Evolutionary conservation across 92 coral and sea anemone species (phyloP), one percentile per base, ranked within the genome.

Genomic region (Siderastrea siderea): DNA sequence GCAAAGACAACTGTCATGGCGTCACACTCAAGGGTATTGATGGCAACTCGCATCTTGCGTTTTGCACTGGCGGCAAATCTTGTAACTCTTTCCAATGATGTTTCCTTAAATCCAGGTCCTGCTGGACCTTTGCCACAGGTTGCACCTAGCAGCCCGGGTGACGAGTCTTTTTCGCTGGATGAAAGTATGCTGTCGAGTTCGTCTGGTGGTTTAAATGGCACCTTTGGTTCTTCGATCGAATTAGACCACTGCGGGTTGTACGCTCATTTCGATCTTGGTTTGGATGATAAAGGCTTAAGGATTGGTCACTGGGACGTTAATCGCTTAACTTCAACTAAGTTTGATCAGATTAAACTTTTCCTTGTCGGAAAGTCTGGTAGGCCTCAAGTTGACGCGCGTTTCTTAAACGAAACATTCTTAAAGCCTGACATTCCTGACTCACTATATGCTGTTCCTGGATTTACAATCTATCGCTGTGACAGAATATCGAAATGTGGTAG

Each of bases 301-400:
- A 19, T 93, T 82, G 92, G 94, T 46, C 82, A 81, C 14, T 90
- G 94, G 93, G 90, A 90, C 47, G 89, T 94, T 38, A 80, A 90
- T 84, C 80, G 84, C 63, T 68, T 93, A 86, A 83, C 90, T 16
- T 78, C 90, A 65, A 59, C 92, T 38, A 91, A 87, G 72, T 91
- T 91, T 58, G 94, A 91, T 71, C 91, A 91, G 87, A 87, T 91
- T 79, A 91, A 87, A 77, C 89, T 80, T 80, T 91, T 86, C 61
- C 82, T 93, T 4, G 11, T 60, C 1, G 91, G 81, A 46, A 81
- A 87, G 65, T n/a, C 75, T 50, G 93, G 90, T 2, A 84, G 81
- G 7, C 80, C 91, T 1, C 92, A 91, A 72, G 53, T 91, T 81
- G 94, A 94, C 45, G 77, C 88, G 16, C 68, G 88, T 49, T 74